Percentiles rank a stretch among this genome's conserved stretches.
Conservation (phyloP, 2,113 vertebrate species). For the Pleuronectes platessa region DNA sequence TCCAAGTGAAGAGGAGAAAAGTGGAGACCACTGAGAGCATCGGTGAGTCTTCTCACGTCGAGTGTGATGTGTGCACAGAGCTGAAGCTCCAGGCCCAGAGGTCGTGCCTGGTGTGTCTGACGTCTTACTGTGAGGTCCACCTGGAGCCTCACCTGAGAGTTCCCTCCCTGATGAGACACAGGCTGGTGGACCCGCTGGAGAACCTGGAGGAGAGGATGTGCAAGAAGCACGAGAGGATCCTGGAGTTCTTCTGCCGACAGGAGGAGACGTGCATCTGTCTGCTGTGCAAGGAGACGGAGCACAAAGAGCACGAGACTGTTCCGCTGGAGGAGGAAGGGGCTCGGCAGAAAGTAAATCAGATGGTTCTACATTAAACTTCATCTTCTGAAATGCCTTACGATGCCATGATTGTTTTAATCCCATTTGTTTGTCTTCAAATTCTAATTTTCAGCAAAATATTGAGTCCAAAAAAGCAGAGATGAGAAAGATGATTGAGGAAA, state of each 20-base stretch:
- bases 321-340: slow-evolving; percentile 71
- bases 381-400: no score
- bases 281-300: slow-evolving; percentile 71
- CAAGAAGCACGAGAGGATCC: slow-evolving; percentile 62
- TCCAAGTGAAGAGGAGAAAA: slow-evolving; percentile 57
- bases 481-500: slow-evolving; percentile 58
- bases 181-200: slow-evolving; percentile 72
- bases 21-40: not conserved
- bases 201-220: slow-evolving; percentile 76
- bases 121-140: slow-evolving; percentile 78
- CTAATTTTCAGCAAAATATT: slow-evolving; percentile 46
- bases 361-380: no score
- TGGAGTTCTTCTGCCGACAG: slow-evolving; percentile 73
- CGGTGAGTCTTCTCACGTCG: slow-evolving; percentile 20
- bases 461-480: slow-evolving; percentile 36
- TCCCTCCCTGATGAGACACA: slow-evolving; percentile 66
- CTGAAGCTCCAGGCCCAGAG: slow-evolving; percentile 65
- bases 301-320: slow-evolving; percentile 66
- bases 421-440: not conserved
- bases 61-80: slow-evolving; percentile 73
- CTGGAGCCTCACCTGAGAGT: slow-evolving; percentile 71
- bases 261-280: slow-evolving; percentile 77
- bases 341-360: slow-evolving; percentile 49
- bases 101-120: slow-evolving; percentile 77
- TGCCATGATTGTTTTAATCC: not conserved